phyloP scores from a whole-genome alignment of 2,113 vertebrate genomes.

The Dromaius novaehollandiae region DNA sequence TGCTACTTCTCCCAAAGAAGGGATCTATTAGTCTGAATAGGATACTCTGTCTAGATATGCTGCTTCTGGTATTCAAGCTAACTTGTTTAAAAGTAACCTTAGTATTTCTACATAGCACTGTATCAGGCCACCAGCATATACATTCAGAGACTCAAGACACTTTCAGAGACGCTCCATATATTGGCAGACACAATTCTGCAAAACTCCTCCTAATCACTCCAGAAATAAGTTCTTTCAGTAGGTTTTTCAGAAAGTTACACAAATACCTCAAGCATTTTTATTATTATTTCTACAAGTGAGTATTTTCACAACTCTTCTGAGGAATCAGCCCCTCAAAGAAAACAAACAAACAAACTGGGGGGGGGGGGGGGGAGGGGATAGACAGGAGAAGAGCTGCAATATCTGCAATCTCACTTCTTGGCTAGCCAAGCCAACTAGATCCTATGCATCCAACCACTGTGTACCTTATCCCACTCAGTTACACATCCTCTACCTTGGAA shows the following conservation, averaged over 20 bases:
- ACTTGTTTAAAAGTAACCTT: not conserved
- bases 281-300: not conserved
- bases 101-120: fast-evolving
- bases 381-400: not conserved
- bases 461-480: not conserved
- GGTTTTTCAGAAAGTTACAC: not conserved
- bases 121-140: fast-evolving
- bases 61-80: not conserved
- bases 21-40: fast-evolving
- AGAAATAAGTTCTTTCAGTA: not conserved
- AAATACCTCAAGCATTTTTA: not conserved
- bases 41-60: not conserved
- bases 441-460: fast-evolving
- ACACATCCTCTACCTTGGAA: not conserved
- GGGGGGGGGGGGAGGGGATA: fast-evolving
- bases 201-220: fast-evolving
- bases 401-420: not conserved
- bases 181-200: fast-evolving
- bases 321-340: not conserved
- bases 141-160: not conserved
- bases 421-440: not conserved
- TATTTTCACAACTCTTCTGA: not conserved
- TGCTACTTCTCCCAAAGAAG: not conserved
- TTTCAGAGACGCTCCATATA: fast-evolving
- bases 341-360: no score